Percentiles rank a stretch among this genome's conserved stretches.
Evolutionary conservation across 2,888 invertebrate species (phyloP).

Genomic region (Rhagonycha lutea): DNA sequence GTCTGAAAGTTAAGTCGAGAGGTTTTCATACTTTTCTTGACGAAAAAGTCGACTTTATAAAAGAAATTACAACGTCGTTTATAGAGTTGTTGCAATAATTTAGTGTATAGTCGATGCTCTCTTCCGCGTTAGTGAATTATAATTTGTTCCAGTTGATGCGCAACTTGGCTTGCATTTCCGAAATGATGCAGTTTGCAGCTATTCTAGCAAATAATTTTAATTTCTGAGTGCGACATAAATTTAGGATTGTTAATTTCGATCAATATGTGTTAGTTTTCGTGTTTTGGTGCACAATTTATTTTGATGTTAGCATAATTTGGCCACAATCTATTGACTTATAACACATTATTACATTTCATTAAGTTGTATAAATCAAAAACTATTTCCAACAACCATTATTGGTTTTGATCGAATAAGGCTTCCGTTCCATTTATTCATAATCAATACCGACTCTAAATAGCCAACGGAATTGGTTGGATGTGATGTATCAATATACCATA

Average conservation of each 20-base stretch:
- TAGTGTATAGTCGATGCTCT: not conserved
- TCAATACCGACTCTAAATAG: constrained; percentile 5
- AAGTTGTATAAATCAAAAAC: not conserved
- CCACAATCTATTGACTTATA: not conserved
- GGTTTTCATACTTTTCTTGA: not conserved
- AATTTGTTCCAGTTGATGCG: not conserved
- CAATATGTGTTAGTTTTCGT: not conserved
- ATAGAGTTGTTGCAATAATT: not conserved
- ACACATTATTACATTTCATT: not conserved
- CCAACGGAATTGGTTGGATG: constrained; percentile 8
- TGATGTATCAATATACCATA: constrained; percentile 15
- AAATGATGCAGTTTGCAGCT: not conserved
- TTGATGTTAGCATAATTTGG: not conserved
- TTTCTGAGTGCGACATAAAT: not conserved
- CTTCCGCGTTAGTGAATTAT: not conserved
- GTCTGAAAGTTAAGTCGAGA: not conserved
- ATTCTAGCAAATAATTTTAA: not conserved
- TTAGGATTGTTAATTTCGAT: not conserved
- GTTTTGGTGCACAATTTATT: not conserved
- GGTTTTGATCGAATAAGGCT: not conserved
- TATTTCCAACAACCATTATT: not conserved
- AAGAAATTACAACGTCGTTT: not conserved
- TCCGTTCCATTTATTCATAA: not conserved
- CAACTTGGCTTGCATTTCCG: not conserved
- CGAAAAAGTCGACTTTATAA: not conserved